Evolutionary conservation across 2,113 vertebrate species (phyloP), one percentile per base, ranked within the genome.

Genomic region (human (Homo sapiens)): DNA sequence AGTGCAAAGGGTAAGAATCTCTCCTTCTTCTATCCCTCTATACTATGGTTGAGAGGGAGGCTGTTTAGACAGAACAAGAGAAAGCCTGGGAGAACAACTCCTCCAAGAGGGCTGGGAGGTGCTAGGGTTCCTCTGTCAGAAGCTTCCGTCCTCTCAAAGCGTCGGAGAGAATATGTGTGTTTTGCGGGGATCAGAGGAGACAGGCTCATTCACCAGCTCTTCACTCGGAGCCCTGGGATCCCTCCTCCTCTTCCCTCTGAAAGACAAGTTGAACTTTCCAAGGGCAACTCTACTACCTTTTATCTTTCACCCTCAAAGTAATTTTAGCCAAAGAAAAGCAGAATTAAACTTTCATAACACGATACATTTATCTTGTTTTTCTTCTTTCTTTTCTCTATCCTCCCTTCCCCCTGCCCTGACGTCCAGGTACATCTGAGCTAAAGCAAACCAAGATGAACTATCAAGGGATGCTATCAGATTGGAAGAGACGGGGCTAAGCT

Each of bases 291-390:
- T 38, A 43, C 75, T 90, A 97, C 97, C 96, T 98, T 98, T 98
- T 98, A 98, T 98, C 97, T 98, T 98, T 96, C 38, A 97, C 70
- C 98, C 97, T 43, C 89, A 98, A 98, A 61, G 98, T 59, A 89
- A 95, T 98, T 98, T 98, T 94, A 98, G 90, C 96, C 97, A 93
- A 92, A 96, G 98, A 97, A 98, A 99, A 98, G 98, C 96, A 90
- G 98, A 98, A 98, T 98, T 99, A 99, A 98, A 98, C 97, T 98
- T 98, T 98, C 97, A 98, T 97, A 98, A 98, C 75, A 78, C 0
- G 70, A 98, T 94, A 97, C 97, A 97, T 98, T 98, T 98, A 98
- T 98, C 98, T 98, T 27, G 40, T 97, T 98, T 98, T 98, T 85
- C 96, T 40, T 95, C 86, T 95, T 93, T 84, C 88, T 93, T 89